phyloP scores from a whole-genome alignment of 2,797 vertebrate species.

The Botia almorhae region DNA sequence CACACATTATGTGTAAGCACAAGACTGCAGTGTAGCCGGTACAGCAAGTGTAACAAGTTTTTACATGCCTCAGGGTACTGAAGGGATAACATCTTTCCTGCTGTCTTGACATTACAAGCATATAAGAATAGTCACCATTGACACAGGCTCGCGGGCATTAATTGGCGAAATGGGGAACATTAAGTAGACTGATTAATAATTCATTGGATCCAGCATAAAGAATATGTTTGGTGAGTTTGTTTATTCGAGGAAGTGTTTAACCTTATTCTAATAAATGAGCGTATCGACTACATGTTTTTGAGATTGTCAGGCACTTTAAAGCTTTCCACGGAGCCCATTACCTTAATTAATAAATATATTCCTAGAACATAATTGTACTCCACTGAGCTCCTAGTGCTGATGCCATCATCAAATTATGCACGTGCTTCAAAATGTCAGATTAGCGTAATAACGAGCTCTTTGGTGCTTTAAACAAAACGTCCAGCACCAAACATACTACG shows the following conservation, averaged over 20 bases:
- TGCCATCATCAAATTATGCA: not conserved
- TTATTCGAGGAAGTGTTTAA: not conserved
- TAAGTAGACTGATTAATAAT: not conserved
- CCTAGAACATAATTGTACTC: not conserved
- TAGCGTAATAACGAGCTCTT: not conserved
- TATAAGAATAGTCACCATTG: conserved; percentile 4
- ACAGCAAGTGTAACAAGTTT: conserved; percentile 62
- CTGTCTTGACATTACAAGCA: conserved; percentile 6
- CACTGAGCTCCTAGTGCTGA: not conserved
- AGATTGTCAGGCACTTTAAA: conserved; percentile 7
- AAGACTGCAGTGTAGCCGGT: conserved; percentile 52
- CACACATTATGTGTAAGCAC: conserved; percentile 30
- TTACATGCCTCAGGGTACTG: conserved; percentile 46
- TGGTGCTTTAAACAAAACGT: not conserved
- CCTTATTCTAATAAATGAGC: not conserved
- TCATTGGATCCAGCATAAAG: not conserved
- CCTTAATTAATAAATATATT: conserved; percentile 33
- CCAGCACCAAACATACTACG: conserved; percentile 21
- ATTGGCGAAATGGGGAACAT: not conserved
- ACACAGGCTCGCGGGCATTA: not conserved
- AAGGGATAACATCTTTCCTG: conserved; percentile 37
- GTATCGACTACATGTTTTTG: not conserved
- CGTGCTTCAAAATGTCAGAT: not conserved
- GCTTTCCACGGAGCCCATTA: conserved; percentile 18
- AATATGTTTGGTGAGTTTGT: not conserved